These are phyloP conservation scores for Amaurobius ferox DNA, from an alignment of 2,888 invertebrate species.

Conservation along the genomic window DNA sequence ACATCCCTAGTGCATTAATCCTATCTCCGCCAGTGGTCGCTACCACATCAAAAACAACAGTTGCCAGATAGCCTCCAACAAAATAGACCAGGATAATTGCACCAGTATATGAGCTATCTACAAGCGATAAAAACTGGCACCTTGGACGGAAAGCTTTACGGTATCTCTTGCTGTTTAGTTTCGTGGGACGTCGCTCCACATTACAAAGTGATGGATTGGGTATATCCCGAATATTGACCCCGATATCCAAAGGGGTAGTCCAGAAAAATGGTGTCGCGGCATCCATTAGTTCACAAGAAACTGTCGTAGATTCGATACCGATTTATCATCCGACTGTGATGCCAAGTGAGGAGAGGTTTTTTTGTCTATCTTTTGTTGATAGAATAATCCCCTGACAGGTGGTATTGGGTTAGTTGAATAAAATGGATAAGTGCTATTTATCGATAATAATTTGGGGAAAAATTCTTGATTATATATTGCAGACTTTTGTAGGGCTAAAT, in stretches of 20 bases:
- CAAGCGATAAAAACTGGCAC: not conserved
- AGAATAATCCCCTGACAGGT: no score
- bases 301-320: no score
- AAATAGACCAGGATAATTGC: not conserved
- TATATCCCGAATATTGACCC: not conserved
- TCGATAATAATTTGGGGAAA: no score
- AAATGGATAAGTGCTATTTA: no score
- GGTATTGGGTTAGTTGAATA: no score
- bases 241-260: constrained; percentile 8
- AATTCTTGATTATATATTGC: no score
- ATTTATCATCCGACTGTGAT: no score
- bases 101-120: not conserved
- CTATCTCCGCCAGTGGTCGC: no score
- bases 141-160: not conserved
- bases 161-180: constrained; percentile 4
- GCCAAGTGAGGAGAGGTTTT: no score
- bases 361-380: no score
- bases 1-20: no score
- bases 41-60: not conserved
- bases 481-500: no score
- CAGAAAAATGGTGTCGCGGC: not conserved
- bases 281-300: not conserved
- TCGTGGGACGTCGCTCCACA: not conserved
- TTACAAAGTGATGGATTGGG: not conserved
- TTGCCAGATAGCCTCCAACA: not conserved